A percentile compares a stretch with the other conserved stretches of the same genome.
Conservation (phyloP, 1,140 invertebrate species). For the Bombus cullumanus region DNA sequence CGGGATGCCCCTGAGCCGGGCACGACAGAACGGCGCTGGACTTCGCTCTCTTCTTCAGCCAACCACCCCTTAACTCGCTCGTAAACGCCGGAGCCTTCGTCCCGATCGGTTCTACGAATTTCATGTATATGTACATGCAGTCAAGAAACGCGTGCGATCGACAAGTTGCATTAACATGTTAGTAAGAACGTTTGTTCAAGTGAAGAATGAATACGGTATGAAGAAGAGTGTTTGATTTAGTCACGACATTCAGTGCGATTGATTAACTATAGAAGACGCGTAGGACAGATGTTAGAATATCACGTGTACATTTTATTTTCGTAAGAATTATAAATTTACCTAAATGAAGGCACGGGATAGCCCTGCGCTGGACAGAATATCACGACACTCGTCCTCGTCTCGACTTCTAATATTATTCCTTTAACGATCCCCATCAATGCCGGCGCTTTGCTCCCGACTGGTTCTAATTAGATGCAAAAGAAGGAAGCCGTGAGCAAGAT, state of each 20-base stretch:
- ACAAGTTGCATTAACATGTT: background rate
- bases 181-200: background rate
- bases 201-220: background rate
- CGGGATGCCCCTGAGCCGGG: constrained; percentile 86
- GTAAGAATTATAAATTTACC: constrained; percentile 66
- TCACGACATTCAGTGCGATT: constrained; percentile 10
- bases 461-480: constrained; percentile 78
- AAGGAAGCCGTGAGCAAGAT: constrained; percentile 40
- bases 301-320: background rate
- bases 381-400: constrained; percentile 65
- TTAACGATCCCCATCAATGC: constrained; percentile 81
- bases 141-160: background rate
- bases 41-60: constrained; percentile 72
- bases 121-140: constrained; percentile 33
- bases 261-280: constrained; percentile 6
- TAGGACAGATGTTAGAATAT: background rate
- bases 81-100: constrained; percentile 86
- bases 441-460: constrained; percentile 83
- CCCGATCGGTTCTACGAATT: constrained; percentile 86
- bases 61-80: constrained; percentile 79
- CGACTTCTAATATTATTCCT: constrained; percentile 77
- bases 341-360: constrained; percentile 79
- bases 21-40: constrained; percentile 84
- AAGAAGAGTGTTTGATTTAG: constrained; percentile 15
- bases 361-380: constrained; percentile 78